Conservation (phyloP, 92 coral and sea anemone species). For the Siderastrea radians region DNA sequence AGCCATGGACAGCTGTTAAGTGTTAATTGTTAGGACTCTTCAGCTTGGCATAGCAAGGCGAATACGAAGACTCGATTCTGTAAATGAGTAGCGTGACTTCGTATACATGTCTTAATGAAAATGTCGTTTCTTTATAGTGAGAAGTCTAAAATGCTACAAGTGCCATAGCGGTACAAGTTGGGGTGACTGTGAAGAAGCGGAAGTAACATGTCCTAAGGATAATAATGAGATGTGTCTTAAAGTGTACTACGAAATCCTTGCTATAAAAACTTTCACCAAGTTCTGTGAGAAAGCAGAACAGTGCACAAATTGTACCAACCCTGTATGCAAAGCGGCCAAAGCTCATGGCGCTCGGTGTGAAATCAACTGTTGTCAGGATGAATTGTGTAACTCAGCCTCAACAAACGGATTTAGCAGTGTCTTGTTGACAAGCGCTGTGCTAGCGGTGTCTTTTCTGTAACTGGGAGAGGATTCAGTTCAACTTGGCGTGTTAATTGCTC, state of each 20-base stretch:
- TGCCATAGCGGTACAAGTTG: neutral
- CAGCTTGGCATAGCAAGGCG: too few species aligned
- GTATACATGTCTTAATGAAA: neutral
- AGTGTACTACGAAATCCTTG: neutral
- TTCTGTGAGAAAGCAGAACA: slow-evolving; percentile 1
- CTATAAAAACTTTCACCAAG: slow-evolving; percentile 5
- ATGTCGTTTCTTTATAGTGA: neutral
- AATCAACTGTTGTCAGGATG: neutral
- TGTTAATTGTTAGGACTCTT: too few species aligned
- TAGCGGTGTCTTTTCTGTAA: neutral
- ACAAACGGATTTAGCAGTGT: neutral
- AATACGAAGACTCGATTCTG: too few species aligned
- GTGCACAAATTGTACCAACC: neutral
- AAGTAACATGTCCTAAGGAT: slow-evolving; percentile 17
- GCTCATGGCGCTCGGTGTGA: neutral
- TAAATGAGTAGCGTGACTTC: too few species aligned
- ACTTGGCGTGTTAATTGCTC: too few species aligned
- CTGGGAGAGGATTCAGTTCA: neutral
- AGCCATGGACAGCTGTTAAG: too few species aligned
- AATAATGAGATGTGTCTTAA: neutral
- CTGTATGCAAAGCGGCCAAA: slow-evolving; percentile 5
- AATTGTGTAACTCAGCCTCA: neutral
- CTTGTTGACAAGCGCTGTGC: slow-evolving; percentile 5
- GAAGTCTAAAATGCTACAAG: neutral
- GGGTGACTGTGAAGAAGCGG: slow-evolving; percentile 10